Percentiles rank a stretch among this genome's conserved stretches.
Evolutionary conservation across 2,113 vertebrate genomes (phyloP).

Genomic region (Pungitius pungitius): DNA sequence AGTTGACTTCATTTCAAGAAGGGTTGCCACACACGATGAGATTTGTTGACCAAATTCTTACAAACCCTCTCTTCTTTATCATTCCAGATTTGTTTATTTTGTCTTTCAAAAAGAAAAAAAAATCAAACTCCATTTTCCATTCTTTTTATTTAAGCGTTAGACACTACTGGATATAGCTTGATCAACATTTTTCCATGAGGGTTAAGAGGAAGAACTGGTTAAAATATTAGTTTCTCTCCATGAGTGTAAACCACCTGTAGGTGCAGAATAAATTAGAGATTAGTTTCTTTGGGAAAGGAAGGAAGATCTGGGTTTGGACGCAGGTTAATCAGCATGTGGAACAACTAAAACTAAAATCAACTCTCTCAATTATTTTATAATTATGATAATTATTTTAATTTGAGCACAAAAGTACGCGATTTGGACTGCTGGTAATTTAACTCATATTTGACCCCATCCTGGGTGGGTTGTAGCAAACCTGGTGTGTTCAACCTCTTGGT

Average conservation of each 20-base stretch:
- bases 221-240: constrained; percentile 17
- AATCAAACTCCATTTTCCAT: not conserved
- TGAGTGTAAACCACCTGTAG: constrained; percentile 40
- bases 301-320: constrained; percentile 13
- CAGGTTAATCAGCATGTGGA: constrained; percentile 21
- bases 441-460: constrained; percentile 39
- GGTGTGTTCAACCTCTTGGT: constrained; percentile 85
- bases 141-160: not conserved
- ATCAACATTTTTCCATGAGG: constrained; percentile 26
- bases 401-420: not conserved
- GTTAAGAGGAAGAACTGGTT: constrained; percentile 32
- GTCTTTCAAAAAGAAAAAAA: no score
- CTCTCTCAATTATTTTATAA: constrained; percentile 20
- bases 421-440: not conserved
- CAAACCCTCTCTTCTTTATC: not conserved
- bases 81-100: not conserved
- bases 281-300: constrained; percentile 17
- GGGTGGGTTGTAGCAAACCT: constrained; percentile 87
- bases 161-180: not conserved
- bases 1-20: not conserved
- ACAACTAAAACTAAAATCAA: no score
- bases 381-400: constrained; percentile 9
- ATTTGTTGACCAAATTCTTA: constrained; percentile 8
- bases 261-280: constrained; percentile 42
- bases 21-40: constrained; percentile 27